These are phyloP conservation scores for Ctenicera cuprea DNA, from an alignment of 2,888 invertebrate genomes.

Conservation along the genomic window DNA sequence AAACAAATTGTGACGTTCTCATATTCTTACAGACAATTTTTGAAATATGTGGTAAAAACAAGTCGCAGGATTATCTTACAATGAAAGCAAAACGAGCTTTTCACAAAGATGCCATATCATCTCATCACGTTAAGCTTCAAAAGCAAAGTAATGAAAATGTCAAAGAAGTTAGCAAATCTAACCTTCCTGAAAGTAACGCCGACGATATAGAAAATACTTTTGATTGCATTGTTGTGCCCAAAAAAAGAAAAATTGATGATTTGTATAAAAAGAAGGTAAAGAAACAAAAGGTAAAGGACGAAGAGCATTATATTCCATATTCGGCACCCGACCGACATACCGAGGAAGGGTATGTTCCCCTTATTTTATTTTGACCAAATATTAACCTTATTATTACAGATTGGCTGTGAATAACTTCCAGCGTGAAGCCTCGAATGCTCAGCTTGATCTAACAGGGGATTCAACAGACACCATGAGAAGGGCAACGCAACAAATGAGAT, in stretches of 20 bases:
- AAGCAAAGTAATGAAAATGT: constrained; percentile 65
- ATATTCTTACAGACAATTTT: constrained; percentile 87
- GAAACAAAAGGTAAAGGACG: constrained; percentile 76
- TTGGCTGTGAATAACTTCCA: constrained; percentile 88
- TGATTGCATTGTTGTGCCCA: constrained; percentile 75
- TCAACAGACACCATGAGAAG: constrained; percentile 80
- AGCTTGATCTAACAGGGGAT: constrained; percentile 90
- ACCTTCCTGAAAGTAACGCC: constrained; percentile 71
- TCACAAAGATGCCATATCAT: constrained; percentile 78
- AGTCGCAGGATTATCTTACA: constrained; percentile 84
- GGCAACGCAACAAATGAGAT: constrained; percentile 81
- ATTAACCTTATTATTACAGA: constrained; percentile 68
- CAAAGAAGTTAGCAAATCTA: constrained; percentile 57
- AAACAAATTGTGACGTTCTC: too few species aligned
- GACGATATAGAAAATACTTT: constrained; percentile 77
- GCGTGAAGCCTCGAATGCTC: constrained; percentile 84
- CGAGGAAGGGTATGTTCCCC: constrained; percentile 81
- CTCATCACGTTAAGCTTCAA: constrained; percentile 71
- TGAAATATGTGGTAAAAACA: constrained; percentile 89
- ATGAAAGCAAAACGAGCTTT: constrained; percentile 92
- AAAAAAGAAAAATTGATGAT: constrained; percentile 76
- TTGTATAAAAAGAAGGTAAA: constrained; percentile 77
- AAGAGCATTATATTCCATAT: constrained; percentile 92
- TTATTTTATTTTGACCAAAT: not conserved
- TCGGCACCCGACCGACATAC: constrained; percentile 89